These are phyloP conservation scores for Syngnathus scovelli DNA, from an alignment of 2,113 vertebrate species.

Conservation along the genomic window DNA sequence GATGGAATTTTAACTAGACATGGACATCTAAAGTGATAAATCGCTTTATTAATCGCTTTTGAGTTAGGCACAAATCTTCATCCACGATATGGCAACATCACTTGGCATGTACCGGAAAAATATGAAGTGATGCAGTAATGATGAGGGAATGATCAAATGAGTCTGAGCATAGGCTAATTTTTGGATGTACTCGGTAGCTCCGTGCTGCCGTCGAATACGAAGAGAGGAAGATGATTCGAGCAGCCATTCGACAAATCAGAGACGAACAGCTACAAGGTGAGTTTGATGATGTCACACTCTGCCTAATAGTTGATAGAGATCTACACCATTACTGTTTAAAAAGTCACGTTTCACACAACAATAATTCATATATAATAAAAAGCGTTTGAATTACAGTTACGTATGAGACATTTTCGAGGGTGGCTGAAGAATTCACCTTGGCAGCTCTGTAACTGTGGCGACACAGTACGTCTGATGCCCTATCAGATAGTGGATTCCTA, in stretches of 20 bases:
- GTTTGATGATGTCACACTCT: neutral
- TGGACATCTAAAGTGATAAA: neutral
- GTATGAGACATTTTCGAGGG: neutral
- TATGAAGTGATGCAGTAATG: neutral
- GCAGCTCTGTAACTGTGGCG: neutral
- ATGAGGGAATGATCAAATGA: neutral
- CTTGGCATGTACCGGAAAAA: too few relatives aligned
- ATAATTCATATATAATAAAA: neutral
- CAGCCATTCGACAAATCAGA: slow-evolving; percentile 81
- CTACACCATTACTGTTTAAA: neutral
- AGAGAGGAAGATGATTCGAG: slow-evolving; percentile 88
- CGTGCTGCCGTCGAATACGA: slow-evolving; percentile 80
- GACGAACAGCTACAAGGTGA: slow-evolving; percentile 82
- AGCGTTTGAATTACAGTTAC: too few relatives aligned
- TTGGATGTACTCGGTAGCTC: slow-evolving; percentile 63
- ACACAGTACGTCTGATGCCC: slow-evolving; percentile 17
- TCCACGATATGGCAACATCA: too few relatives aligned
- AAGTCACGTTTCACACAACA: too few relatives aligned
- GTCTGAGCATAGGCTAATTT: neutral
- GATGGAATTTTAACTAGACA: neutral
- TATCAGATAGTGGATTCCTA: slow-evolving; percentile 56
- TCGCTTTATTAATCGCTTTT: too few relatives aligned
- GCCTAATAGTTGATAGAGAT: neutral
- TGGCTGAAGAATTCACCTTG: neutral
- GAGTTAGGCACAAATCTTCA: too few relatives aligned